Base-by-base conservation (phyloP, 1,140 invertebrate genomes). In the Heterodera carotae region DNA sequence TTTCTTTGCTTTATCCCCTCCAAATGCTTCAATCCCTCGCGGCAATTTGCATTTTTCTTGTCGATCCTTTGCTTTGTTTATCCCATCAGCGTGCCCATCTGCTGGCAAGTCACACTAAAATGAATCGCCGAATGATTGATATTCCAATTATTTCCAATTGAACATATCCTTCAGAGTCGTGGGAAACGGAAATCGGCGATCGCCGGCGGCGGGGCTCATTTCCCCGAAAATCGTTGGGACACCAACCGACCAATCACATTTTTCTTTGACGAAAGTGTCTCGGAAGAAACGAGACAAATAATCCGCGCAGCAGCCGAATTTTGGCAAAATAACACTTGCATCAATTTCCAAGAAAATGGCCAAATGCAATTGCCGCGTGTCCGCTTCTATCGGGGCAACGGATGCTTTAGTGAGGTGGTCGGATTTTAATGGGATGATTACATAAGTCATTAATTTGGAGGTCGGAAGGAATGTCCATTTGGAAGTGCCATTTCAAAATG, bases 351-450 rank as follows among this genome's bases (percentile, higher is more conserved):
- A n/a, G 80, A 81, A 59, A 80, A 81, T 15, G n/a, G 31, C 31
- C 2, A 62, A 62, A 31, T 62, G n/a, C 29, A n/a, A n/a, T n/a
- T 27, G 27, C 80, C 80, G 31, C 53, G 29, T 18, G 56, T 81
- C 25, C 77, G 68, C 12, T 81, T 81, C 82, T 84, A 83, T 59
- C 29, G 70, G 43, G 80, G 80, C 33, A 64, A 43, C 39, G 80
- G 80, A 6, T 81, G 80, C 29, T 81, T 80, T 33, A 77, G 76
- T 56, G 69, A 76, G 31, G 70, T 76, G 48, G 39, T 43, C 39
- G 0, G 15, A 43, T 43, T 43, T 43, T 2, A 43, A 10, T n/a
- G n/a, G n/a, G 39, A 2, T 43, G 0, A 43, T 43, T 43, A 43
- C 7, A 10, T 43, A 43, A 10, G 39, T 43, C 7, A 43, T 10